phyloP scores from a whole-genome alignment of 2,888 invertebrate genomes.

The Parnassius mnemosyne region DNA sequence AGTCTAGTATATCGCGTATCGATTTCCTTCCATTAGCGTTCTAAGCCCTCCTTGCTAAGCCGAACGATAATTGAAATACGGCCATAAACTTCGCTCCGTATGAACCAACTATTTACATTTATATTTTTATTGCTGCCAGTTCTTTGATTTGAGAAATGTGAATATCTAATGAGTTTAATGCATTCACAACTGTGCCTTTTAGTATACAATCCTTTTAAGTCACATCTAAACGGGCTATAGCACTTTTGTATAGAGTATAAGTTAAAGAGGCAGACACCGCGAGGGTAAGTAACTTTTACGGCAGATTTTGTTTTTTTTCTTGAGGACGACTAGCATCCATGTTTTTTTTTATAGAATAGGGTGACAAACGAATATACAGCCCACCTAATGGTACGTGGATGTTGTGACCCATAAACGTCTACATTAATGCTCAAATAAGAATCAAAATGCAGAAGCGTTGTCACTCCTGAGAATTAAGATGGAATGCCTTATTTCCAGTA shows the following conservation, averaged over 20 bases:
- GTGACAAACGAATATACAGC: too few species aligned
- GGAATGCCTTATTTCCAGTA: too few species aligned
- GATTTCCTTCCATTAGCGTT: constrained; percentile 67
- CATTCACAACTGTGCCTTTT: constrained; percentile 25
- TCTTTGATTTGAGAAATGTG: constrained; percentile 35
- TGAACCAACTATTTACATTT: constrained; percentile 48
- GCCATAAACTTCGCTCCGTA: constrained; percentile 49
- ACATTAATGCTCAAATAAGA: too few species aligned
- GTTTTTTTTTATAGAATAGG: too few species aligned
- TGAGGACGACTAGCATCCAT: too few species aligned
- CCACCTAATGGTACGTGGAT: too few species aligned
- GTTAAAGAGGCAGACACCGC: background rate
- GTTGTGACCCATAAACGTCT: too few species aligned
- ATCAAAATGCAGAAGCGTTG: too few species aligned
- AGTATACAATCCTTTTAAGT: constrained; percentile 24
- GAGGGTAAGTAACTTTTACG: too few species aligned
- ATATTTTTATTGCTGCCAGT: constrained; percentile 48
- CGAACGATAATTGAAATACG: constrained; percentile 59
- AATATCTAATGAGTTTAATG: constrained; percentile 23
- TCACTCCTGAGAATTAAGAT: too few species aligned
- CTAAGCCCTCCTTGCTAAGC: constrained; percentile 46
- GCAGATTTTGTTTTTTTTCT: too few species aligned
- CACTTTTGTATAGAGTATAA: constrained; percentile 12
- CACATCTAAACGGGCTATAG: constrained; percentile 9
- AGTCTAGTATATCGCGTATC: constrained; percentile 50